Evolutionary conservation across 2,888 invertebrate species (phyloP).

Genomic region (Mechanitis mazaeus): DNA sequence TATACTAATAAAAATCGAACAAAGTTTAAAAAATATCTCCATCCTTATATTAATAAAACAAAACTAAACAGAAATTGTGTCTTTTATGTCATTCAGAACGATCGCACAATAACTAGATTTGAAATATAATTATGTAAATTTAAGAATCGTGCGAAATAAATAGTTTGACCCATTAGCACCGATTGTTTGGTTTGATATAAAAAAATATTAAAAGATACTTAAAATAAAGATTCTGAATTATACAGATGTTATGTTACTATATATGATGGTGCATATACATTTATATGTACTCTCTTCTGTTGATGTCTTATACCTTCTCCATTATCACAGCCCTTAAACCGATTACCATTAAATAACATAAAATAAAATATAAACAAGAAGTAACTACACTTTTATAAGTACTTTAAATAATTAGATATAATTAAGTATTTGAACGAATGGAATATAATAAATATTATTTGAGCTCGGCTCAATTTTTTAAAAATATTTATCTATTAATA

Average conservation of each 20-base stretch:
- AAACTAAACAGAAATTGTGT: too few relatives aligned
- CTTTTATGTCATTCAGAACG: too few relatives aligned
- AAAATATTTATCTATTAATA: slow-evolving; percentile 27
- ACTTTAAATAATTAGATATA: slow-evolving; percentile 33
- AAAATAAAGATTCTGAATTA: background rate
- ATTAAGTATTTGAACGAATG: slow-evolving; percentile 37
- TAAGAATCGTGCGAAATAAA: background rate
- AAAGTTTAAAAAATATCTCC: too few relatives aligned
- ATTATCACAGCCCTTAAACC: slow-evolving; percentile 70
- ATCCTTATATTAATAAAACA: too few relatives aligned
- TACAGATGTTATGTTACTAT: slow-evolving; percentile 3
- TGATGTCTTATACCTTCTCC: slow-evolving; percentile 54
- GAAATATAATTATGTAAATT: background rate
- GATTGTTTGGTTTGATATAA: slow-evolving; percentile 1
- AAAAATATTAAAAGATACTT: background rate
- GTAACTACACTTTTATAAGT: slow-evolving; percentile 49
- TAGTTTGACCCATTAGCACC: slow-evolving; percentile 4
- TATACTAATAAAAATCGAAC: background rate
- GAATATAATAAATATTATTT: slow-evolving; percentile 31
- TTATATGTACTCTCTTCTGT: slow-evolving; percentile 29
- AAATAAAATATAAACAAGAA: slow-evolving; percentile 54
- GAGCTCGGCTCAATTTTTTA: slow-evolving; percentile 30
- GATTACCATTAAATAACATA: slow-evolving; percentile 60
- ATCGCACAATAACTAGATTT: background rate
- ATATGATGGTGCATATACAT: background rate